Percentiles rank a stretch among this genome's conserved stretches.
phyloP scores from a whole-genome alignment of 2,113 vertebrate genomes.

The Tenrec ecaudatus region DNA sequence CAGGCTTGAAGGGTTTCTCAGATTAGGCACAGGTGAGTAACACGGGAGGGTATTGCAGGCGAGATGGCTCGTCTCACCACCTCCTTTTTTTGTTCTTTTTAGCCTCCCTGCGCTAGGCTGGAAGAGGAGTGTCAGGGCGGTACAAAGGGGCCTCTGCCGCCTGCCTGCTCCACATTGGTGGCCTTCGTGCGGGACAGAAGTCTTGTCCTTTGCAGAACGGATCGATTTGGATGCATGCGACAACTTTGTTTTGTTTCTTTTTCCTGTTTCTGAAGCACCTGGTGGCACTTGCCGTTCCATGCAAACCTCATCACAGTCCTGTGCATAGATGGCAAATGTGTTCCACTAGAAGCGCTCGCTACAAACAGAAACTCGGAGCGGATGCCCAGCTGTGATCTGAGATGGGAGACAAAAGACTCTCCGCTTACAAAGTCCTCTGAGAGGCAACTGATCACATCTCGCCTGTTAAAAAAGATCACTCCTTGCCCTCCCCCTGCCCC shows the following conservation, averaged over 20 bases:
- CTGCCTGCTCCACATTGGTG: neutral
- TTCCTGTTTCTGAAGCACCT: neutral
- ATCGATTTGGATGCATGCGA: neutral
- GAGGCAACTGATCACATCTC: neutral
- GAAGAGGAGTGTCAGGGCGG: neutral
- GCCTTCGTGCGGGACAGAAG: neutral
- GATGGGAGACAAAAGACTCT: neutral
- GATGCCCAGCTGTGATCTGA: neutral
- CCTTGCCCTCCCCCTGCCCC: neutral
- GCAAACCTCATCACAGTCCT: neutral
- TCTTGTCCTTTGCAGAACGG: neutral
- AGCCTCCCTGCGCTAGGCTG: neutral
- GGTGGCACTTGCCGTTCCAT: neutral
- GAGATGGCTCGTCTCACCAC: neutral
- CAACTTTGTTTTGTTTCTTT: neutral
- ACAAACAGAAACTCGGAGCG: slow-evolving; percentile 22
- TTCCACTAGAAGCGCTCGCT: slow-evolving; percentile 9
- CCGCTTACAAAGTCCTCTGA: neutral
- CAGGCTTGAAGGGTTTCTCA: neutral
- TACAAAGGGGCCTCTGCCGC: neutral
- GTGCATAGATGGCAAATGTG: neutral
- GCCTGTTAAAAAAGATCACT: neutral
- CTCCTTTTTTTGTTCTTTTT: neutral
- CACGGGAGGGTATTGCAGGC: neutral
- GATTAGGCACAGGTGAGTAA: neutral